These are phyloP conservation scores for Periophthalmodon schlosseri DNA, from an alignment of 2,113 vertebrate species.

Conservation along the genomic window DNA sequence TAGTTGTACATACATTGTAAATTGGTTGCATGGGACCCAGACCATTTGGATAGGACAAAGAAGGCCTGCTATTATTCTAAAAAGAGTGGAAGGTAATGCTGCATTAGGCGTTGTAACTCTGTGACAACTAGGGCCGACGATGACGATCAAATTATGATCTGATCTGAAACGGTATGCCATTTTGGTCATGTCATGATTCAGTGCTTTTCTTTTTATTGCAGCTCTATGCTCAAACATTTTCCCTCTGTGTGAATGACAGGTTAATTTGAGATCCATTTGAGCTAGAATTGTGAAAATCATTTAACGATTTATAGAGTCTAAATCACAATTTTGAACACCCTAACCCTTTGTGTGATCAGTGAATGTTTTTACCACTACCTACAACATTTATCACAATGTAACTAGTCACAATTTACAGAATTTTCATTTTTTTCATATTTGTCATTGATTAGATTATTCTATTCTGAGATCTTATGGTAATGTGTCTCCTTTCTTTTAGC, in stretches of 20 bases:
- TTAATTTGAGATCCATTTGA: background rate
- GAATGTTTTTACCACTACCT: background rate
- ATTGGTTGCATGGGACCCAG: slow-evolving; percentile 75
- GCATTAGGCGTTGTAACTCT: background rate
- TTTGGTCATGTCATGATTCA: background rate
- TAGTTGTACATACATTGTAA: slow-evolving; percentile 81
- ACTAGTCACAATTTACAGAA: no score
- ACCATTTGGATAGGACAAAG: slow-evolving; percentile 47
- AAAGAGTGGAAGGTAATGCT: slow-evolving; percentile 58
- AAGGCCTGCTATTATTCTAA: slow-evolving; percentile 79
- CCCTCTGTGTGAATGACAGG: no score
- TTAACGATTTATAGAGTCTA: no score
- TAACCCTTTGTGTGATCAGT: background rate
- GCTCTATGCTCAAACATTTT: background rate
- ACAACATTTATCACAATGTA: background rate
- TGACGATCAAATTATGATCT: background rate
- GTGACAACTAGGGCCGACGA: no score
- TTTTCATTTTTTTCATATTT: no score
- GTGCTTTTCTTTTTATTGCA: background rate
- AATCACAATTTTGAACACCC: background rate
- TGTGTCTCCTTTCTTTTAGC: slow-evolving; percentile 23
- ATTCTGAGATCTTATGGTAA: background rate
- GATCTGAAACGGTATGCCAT: background rate
- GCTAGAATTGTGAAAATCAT: no score
- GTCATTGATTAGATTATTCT: no score